These are phyloP conservation scores for Euclidia mi DNA, from an alignment of 2,888 invertebrate genomes.

Conservation along the genomic window DNA sequence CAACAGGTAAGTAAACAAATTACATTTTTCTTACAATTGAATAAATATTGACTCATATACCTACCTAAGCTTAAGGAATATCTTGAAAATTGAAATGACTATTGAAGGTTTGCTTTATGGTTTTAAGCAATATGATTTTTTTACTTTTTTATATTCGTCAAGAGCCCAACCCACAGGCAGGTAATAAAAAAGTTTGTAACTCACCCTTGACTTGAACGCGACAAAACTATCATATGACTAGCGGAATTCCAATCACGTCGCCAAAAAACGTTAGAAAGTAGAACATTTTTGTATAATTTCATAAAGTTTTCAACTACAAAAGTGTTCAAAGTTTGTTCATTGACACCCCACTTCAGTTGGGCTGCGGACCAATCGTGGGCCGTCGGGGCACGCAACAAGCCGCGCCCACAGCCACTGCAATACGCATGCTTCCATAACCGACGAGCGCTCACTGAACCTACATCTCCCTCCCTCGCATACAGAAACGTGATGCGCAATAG, in stretches of 20 bases:
- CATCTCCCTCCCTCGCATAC: conserved; percentile 72
- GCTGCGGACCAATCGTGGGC: conserved; percentile 75
- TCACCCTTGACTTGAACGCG: conserved; percentile 35
- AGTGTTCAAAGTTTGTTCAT: conserved; percentile 78
- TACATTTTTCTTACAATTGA: too few species aligned
- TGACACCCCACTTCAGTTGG: conserved; percentile 78
- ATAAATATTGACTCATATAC: too few species aligned
- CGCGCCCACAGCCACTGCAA: conserved; percentile 84
- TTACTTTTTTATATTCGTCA: too few species aligned
- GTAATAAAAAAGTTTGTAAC: conserved; percentile 19
- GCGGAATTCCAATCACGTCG: conserved; percentile 65
- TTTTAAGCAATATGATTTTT: too few species aligned
- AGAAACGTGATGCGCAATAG: conserved; percentile 53
- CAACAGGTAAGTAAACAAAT: too few species aligned
- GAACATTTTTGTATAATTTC: conserved; percentile 67
- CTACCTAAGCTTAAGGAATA: too few species aligned
- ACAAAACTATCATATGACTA: conserved; percentile 31
- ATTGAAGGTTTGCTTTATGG: too few species aligned
- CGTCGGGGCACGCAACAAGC: conserved; percentile 73
- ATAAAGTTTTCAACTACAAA: conserved; percentile 81
- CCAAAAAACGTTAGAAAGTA: conserved; percentile 60
- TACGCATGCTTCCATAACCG: conserved; percentile 84
- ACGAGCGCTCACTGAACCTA: conserved; percentile 62
- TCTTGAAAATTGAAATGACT: too few species aligned
- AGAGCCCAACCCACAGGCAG: background rate